Conservation (phyloP, 2,113 vertebrate genomes). For the Neopipo cinnamomea region DNA sequence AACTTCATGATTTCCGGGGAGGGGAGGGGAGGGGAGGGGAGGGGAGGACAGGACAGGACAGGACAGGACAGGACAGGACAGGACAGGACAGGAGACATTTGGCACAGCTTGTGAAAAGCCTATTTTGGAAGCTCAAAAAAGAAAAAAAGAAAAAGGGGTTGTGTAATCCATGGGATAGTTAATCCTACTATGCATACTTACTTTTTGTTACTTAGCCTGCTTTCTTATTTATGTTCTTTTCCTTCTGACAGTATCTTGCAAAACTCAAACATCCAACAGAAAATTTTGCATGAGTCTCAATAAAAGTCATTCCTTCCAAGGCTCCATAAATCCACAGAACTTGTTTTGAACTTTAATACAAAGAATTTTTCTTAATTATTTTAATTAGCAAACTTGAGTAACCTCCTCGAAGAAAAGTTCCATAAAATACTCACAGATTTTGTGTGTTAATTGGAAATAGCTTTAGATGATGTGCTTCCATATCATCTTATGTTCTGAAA, state of each 20-base stretch:
- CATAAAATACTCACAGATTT: not conserved
- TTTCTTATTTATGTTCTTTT: slow-evolving; percentile 18
- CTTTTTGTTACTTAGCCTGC: slow-evolving; percentile 19
- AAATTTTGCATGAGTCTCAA: not conserved
- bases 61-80: not conserved
- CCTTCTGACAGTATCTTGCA: not conserved
- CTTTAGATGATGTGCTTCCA: not conserved
- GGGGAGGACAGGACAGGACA: too few relatives aligned
- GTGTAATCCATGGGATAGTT: slow-evolving; percentile 21
- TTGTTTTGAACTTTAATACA: not conserved
- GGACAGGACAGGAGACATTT: not conserved
- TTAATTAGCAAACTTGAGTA: not conserved
- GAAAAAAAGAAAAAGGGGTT: not conserved
- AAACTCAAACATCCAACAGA: not conserved
- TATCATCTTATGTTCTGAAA: not conserved
- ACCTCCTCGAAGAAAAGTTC: not conserved
- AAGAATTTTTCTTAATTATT: not conserved
- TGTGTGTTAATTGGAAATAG: not conserved
- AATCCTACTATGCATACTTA: not conserved
- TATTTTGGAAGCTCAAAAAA: not conserved
- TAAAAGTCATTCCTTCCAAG: not conserved
- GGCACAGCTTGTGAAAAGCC: slow-evolving; percentile 25
- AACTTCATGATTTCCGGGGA: not conserved
- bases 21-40: not conserved
- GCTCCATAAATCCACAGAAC: not conserved